Conservation (phyloP, 2,888 invertebrate species). For the Tachina grossa region DNA sequence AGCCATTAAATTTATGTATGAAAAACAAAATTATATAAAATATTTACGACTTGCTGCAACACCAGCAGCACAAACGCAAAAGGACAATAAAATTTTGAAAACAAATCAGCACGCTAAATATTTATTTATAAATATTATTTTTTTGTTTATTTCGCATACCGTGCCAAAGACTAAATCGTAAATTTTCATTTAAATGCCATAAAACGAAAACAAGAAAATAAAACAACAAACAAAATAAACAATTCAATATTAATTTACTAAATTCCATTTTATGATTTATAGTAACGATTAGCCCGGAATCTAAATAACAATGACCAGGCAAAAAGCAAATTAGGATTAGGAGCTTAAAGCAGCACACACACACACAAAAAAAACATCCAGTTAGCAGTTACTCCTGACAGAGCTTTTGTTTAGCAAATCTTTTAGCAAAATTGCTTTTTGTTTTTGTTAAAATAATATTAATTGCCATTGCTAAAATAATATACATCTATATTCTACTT, state of each 20-base stretch:
- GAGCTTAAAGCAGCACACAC: constrained; percentile 1
- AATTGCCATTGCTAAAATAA: constrained; percentile 4
- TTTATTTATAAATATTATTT: background rate
- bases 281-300: constrained; percentile 58
- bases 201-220: constrained; percentile 45
- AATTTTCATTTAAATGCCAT: constrained; percentile 69
- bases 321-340: constrained; percentile 22
- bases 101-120: constrained; percentile 43
- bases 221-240: constrained; percentile 45
- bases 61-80: background rate
- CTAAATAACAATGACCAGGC: constrained; percentile 47
- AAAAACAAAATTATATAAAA: constrained; percentile 36
- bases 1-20: constrained; percentile 37
- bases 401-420: background rate
- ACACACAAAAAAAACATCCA: constrained; percentile 25
- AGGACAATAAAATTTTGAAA: constrained; percentile 10
- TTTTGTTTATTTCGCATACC: constrained; percentile 19
- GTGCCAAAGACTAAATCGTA: constrained; percentile 65
- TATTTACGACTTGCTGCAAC: background rate
- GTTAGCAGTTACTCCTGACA: background rate
- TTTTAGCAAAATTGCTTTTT: background rate
- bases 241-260: constrained; percentile 68
- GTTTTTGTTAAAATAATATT: background rate
- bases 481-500: background rate
- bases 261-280: constrained; percentile 69